Percentiles rank a stretch among this genome's conserved stretches.
These are phyloP conservation scores for Entosphenus tridentatus DNA, from an alignment of 2,113 vertebrate genomes.

Conservation along the genomic window DNA sequence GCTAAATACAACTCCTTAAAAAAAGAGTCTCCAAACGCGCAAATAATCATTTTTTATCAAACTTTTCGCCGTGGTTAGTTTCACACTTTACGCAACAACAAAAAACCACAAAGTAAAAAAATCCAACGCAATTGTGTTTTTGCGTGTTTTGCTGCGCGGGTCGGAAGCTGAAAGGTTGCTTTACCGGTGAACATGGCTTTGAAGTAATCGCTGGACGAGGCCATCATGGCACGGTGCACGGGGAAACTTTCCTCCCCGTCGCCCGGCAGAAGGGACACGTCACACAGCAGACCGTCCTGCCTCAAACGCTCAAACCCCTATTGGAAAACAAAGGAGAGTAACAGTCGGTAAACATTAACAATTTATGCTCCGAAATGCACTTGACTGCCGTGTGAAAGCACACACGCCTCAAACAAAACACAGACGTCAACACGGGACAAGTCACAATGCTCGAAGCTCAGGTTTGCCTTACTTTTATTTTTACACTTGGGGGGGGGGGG, in stretches of 20 bases:
- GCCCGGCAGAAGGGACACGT: conserved; percentile 29
- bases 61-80: background rate
- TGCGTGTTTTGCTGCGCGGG: no score
- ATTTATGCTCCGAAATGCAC: background rate
- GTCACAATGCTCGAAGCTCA: background rate
- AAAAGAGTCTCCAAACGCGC: background rate
- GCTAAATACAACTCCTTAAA: no score
- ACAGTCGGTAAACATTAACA: background rate
- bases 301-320: conserved; percentile 28
- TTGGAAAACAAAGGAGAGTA: conserved; percentile 10
- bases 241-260: conserved; percentile 28
- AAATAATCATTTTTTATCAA: background rate
- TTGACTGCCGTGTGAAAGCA: no score
- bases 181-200: conserved; percentile 43
- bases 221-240: conserved; percentile 38
- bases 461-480: background rate
- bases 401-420: no score
- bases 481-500: background rate
- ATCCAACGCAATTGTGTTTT: no score
- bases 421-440: background rate
- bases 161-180: background rate
- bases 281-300: conserved; percentile 24
- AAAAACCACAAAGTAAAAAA: background rate
- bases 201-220: conserved; percentile 39
- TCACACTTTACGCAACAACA: background rate